Base-by-base conservation (phyloP, 2,888 invertebrate species). In the Pycnomerus fuliginosus region DNA sequence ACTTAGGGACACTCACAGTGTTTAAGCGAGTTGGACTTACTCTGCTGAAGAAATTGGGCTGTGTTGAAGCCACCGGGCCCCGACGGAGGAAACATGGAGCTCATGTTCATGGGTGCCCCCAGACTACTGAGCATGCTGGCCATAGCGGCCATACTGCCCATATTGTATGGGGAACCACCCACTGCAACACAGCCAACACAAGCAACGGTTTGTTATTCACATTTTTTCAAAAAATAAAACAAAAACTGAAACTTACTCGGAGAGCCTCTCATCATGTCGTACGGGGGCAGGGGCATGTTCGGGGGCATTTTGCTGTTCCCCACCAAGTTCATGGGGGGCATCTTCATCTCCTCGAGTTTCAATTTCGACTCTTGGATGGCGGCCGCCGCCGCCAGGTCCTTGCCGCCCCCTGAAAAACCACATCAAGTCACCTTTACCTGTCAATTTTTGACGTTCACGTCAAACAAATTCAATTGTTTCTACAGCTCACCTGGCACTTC, bases 1-100 rank as follows among this genome's bases (percentile, higher is more conserved):
- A n/a, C n/a, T n/a, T n/a, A n/a, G n/a, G n/a, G n/a, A n/a, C 49
- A 55, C 55, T 58, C 55, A 55, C 52, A 44, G 51, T 47, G 49
- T 43, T 32, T 43, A 43, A 39, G 44, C 38, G 38, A 28, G 43
- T 32, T 36, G 37, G 37, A 85, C 86, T 86, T 84, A 89, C 88
- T 87, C 80, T 88, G 88, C 74, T 88, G 87, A 74, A 90, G 79
- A 70, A 89, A 80, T 68, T 88, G 85, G 71, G 87, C 85, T 66
- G 87, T 84, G 78, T 79, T 84, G 74, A 79, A 81, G 35, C 79
- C 55, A 47, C 56, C 62, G 46, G 59, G 48, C 48, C 60, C 54
- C 42, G 58, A 49, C 43, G 66, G 58, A 43, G 65, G 59, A 39
- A 65, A 65, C 63, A 68, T 65, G 28, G 61, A 64, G 48, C 68